Percentiles rank a stretch among this genome's conserved stretches.
Evolutionary conservation across 2,888 invertebrate species (phyloP).

Genomic region (Melanotus villosus): DNA sequence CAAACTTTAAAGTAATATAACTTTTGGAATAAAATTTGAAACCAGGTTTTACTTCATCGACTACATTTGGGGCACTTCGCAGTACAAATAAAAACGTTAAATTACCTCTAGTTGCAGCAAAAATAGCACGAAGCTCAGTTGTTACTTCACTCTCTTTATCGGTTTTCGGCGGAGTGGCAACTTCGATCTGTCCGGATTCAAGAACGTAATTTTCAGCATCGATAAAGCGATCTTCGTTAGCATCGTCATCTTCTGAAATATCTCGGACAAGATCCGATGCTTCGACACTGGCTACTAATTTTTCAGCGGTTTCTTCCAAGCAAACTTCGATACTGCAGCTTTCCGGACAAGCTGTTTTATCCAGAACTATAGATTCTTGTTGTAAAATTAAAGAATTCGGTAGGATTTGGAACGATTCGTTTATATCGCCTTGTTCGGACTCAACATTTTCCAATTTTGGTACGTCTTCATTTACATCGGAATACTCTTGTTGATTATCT

Average conservation of each 20-base stretch:
- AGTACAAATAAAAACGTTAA: no score
- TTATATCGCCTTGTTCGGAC: constrained; percentile 27
- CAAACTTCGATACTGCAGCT: constrained; percentile 59
- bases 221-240: constrained; percentile 78
- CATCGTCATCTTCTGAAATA: constrained; percentile 70
- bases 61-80: no score
- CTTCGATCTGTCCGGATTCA: constrained; percentile 74
- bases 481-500: background rate
- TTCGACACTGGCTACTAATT: constrained; percentile 66
- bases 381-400: constrained; percentile 67
- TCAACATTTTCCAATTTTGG: constrained; percentile 49
- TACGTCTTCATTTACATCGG: constrained; percentile 21
- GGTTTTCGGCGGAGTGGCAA: constrained; percentile 46
- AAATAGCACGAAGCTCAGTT: constrained; percentile 65
- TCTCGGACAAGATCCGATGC: constrained; percentile 65
- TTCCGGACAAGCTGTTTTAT: constrained; percentile 66
- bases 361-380: constrained; percentile 64
- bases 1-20: no score
- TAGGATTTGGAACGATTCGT: constrained; percentile 49
- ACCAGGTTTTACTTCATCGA: no score
- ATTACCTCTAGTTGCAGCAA: constrained; percentile 57
- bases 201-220: constrained; percentile 86
- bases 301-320: constrained; percentile 62
- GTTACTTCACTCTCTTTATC: constrained; percentile 60
- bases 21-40: no score